These are phyloP conservation scores for Ectemnius cavifrons DNA, from an alignment of 2,888 invertebrate genomes.

Conservation along the genomic window DNA sequence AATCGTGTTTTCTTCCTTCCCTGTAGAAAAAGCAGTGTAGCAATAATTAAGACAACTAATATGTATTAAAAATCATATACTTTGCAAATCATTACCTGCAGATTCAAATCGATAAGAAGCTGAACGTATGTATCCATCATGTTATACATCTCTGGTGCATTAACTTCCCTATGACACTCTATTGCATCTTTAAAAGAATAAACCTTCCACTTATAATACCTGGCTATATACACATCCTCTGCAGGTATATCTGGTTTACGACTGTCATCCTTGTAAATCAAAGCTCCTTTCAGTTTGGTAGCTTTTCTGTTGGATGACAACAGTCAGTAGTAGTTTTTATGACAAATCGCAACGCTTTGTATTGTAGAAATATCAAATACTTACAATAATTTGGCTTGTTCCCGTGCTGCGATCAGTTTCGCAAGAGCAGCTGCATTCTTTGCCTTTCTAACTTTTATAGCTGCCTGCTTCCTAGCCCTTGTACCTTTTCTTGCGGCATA, in stretches of 20 bases:
- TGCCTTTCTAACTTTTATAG: background rate
- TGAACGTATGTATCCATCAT: conserved; percentile 85
- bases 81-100: conserved; percentile 80
- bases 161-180: conserved; percentile 87
- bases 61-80: conserved; percentile 11
- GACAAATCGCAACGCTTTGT: conserved; percentile 59
- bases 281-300: background rate
- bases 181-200: conserved; percentile 89
- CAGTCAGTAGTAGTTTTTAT: background rate
- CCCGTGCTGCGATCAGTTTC: conserved; percentile 86
- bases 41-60: background rate
- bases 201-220: conserved; percentile 81
- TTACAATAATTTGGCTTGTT: conserved; percentile 73
- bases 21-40: conserved; percentile 36
- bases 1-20: conserved; percentile 81
- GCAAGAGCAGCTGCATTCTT: background rate
- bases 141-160: conserved; percentile 91
- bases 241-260: conserved; percentile 77
- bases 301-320: conserved; percentile 1
- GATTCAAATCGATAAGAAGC: conserved; percentile 88
- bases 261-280: conserved; percentile 4
- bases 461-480: conserved; percentile 82
- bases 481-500: conserved; percentile 92
- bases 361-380: background rate
- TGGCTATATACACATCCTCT: conserved; percentile 83